Base-by-base conservation (phyloP, 2,888 invertebrate species). In the Pristionchus fissidentatus region DNA sequence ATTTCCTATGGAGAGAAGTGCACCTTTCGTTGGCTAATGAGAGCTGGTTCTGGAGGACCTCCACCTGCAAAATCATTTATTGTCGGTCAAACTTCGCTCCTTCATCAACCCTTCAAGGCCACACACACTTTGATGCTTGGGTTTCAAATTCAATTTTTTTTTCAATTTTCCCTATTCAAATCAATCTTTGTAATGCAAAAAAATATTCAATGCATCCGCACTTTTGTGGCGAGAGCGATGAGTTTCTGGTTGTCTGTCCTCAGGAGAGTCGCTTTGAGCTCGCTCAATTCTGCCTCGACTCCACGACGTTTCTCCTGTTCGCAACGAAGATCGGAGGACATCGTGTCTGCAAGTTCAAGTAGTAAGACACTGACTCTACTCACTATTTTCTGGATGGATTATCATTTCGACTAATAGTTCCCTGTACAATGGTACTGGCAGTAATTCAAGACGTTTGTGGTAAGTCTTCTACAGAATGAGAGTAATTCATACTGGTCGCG, bases 191-290 rank as follows among this genome's bases (percentile, higher is more conserved):
- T 38, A 8, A 38, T 10, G 38, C 35, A 70, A 29, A 70, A 70
- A n/a, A 8, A 57, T n/a, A 57, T 29, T 4, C n/a, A 19, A 0
- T 35, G 32, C 26, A 19, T 1, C n/a, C 52, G 22, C 32, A 90
- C 90, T 85, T 91, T 92, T 15, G 91, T 91, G 43, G 92, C 92
- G 85, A 92, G 88, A 0, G 89, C 83, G 32, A 92, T 90, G 70
- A 92, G 85, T 85, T 91, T 90, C 82, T 91, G 90, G 84, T 92
- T 91, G 85, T 92, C 92, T 5, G 91, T 89, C 85, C 90, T 91
- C 49, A 92, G 87, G 57, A 92, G 84, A 52, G 87, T 87, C 29
- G 15, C 43, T 32, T 89, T 89, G 41, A 90, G 66, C 73, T 89
- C 89, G 41, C 83, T 86, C 49, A 89, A 73, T 66, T 89, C 88